A percentile compares a stretch with the other conserved stretches of the same genome.
Conservation (phyloP, 2,797 vertebrate genomes). For the Molothrus ater region DNA sequence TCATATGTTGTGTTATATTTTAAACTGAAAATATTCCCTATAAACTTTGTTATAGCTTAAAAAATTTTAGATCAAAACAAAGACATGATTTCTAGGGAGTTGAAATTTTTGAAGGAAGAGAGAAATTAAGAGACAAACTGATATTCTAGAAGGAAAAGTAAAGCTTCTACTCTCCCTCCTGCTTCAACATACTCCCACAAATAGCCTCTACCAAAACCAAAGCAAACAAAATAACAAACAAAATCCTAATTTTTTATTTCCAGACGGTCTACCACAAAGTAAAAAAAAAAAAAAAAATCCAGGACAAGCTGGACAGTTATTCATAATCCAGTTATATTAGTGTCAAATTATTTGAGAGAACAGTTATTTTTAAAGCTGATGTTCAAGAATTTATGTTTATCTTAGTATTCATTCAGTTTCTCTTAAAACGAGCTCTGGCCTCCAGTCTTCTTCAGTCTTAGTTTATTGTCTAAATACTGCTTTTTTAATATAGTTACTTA, state of each 20-base stretch:
- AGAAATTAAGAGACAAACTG: not conserved
- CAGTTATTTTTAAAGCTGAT: not conserved
- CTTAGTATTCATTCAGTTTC: not conserved
- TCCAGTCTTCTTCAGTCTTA: not conserved
- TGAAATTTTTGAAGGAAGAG: not conserved
- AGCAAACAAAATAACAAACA: not conserved
- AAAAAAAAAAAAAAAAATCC: not conserved
- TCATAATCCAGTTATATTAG: not conserved
- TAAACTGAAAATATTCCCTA: not conserved
- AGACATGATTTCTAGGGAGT: not conserved
- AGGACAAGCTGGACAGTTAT: not conserved
- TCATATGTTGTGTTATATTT: not conserved
- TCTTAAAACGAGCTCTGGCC: not conserved
- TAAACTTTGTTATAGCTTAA: not conserved
- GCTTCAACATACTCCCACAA: not conserved
- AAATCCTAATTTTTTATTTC: not conserved
- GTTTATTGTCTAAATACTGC: not conserved
- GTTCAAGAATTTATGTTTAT: not conserved
- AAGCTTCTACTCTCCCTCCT: not conserved
- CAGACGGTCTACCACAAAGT: not conserved
- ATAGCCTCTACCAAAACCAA: not conserved
- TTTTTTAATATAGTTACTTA: not conserved
- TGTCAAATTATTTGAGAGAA: not conserved
- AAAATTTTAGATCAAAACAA: not conserved
- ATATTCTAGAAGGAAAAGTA: not conserved